A percentile compares a stretch with the other conserved stretches of the same genome.
These are phyloP conservation scores for Philopedon plagiatum DNA, from an alignment of 2,888 invertebrate genomes.

Conservation along the genomic window DNA sequence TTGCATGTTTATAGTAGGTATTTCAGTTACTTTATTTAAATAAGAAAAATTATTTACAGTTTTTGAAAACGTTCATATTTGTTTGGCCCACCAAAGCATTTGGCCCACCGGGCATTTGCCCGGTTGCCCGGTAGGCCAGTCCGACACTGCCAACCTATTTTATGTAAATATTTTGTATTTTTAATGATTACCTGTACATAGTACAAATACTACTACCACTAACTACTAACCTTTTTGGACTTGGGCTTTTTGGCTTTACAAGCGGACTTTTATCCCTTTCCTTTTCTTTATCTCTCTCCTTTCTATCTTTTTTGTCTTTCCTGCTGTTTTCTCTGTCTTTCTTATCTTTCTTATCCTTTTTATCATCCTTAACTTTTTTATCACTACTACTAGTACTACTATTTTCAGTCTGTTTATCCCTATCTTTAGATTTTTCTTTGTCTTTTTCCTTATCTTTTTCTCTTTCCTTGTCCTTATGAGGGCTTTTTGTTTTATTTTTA, in stretches of 20 bases:
- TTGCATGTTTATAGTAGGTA: no score
- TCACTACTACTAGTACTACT: constrained; percentile 58
- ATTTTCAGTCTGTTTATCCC: constrained; percentile 47
- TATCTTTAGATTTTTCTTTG: constrained; percentile 63
- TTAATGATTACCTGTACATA: no score
- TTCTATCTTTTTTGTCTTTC: constrained; percentile 72
- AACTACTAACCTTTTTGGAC: constrained; percentile 58
- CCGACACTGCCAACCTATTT: no score
- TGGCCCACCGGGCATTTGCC: no score
- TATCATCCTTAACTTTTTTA: constrained; percentile 68
- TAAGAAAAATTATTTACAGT: no score
- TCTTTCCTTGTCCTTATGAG: constrained; percentile 71
- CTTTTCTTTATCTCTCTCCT: constrained; percentile 72
- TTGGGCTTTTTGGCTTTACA: constrained; percentile 59
- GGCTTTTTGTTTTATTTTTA: constrained; percentile 70
- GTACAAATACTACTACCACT: no score
- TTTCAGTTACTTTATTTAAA: no score
- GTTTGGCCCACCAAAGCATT: no score
- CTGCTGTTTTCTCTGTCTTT: constrained; percentile 70
- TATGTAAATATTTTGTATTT: no score
- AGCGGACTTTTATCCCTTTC: constrained; percentile 67
- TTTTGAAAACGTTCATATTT: no score
- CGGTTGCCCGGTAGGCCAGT: no score
- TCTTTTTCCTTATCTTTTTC: constrained; percentile 66
- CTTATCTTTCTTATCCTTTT: constrained; percentile 67